Conservation (phyloP, 2,113 vertebrate genomes). For the Phycodurus eques region DNA sequence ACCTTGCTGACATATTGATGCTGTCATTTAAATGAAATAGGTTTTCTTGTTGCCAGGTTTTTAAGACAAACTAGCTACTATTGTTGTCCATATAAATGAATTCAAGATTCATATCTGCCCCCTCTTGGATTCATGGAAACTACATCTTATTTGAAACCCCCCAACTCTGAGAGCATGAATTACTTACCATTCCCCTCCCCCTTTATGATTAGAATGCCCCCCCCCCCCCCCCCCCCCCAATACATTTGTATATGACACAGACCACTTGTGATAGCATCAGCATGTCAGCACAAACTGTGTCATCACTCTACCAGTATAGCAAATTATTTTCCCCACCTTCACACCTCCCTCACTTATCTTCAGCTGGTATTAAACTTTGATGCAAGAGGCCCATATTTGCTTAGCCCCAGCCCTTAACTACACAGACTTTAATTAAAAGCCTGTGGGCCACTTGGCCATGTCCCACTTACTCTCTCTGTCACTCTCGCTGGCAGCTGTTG, state of each 20-base stretch:
- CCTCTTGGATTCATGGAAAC: constrained; percentile 18
- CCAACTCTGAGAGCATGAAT: constrained; percentile 13
- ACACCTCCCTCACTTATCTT: constrained; percentile 17
- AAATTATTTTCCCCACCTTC: not conserved
- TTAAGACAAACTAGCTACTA: not conserved
- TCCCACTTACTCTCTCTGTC: constrained; percentile 25
- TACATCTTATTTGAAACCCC: constrained; percentile 14
- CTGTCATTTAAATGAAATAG: not conserved
- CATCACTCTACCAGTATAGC: not conserved
- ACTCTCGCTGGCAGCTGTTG: constrained; percentile 40
- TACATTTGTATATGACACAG: not conserved
- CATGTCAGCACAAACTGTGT: not conserved
- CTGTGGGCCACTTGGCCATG: constrained; percentile 39
- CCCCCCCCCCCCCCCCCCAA: constrained; percentile 1
- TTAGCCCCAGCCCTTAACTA: constrained; percentile 55
- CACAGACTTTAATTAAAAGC: constrained; percentile 70
- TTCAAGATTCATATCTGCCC: constrained; percentile 1
- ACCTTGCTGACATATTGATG: not conserved
- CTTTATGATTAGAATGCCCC: constrained; percentile 39
- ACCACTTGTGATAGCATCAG: not conserved
- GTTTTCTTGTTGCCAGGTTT: not conserved
- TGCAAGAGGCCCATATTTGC: constrained; percentile 64
- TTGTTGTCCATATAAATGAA: not conserved
- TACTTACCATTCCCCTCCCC: constrained; percentile 16
- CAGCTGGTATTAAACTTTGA: constrained; percentile 50